Conservation (phyloP, 1,140 invertebrate genomes). For the Diachasmimorpha longicaudata region DNA sequence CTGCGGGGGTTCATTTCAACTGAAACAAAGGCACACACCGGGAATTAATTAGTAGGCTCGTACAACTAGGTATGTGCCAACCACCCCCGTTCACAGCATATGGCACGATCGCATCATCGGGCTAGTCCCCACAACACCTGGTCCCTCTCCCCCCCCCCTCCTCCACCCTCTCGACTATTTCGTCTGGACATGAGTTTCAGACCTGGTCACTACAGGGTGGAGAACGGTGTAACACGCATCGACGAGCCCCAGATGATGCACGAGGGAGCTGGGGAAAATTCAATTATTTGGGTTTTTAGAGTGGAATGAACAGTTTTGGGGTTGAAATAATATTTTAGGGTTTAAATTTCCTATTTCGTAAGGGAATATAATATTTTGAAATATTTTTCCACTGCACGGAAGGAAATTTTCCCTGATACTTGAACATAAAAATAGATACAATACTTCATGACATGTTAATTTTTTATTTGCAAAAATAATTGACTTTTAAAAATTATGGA, state of each 20-base stretch:
- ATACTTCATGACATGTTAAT: too few relatives aligned
- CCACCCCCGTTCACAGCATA: conserved; percentile 56
- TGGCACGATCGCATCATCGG: conserved; percentile 59
- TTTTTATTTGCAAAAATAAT: too few relatives aligned
- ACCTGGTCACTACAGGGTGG: neutral
- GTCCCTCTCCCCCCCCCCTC: conserved; percentile 45
- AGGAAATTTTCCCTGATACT: too few relatives aligned
- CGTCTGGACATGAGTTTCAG: neutral
- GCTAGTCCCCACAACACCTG: conserved; percentile 49
- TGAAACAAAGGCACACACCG: conserved; percentile 53
- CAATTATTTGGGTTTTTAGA: neutral
- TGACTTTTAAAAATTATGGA: too few relatives aligned
- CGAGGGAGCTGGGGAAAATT: neutral
- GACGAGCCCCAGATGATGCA: neutral
- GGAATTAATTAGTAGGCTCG: conserved; percentile 60
- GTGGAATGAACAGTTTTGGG: neutral
- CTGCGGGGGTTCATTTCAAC: conserved; percentile 36
- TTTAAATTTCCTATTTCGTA: neutral
- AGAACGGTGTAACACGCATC: neutral
- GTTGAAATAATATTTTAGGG: neutral
- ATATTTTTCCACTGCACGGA: too few relatives aligned
- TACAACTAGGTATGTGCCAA: conserved; percentile 29
- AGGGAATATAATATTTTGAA: too few relatives aligned
- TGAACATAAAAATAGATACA: too few relatives aligned
- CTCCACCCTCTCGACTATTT: neutral